Evolutionary conservation across 1,140 invertebrate genomes (phyloP).

Genomic region (Neelides sp.): DNA sequence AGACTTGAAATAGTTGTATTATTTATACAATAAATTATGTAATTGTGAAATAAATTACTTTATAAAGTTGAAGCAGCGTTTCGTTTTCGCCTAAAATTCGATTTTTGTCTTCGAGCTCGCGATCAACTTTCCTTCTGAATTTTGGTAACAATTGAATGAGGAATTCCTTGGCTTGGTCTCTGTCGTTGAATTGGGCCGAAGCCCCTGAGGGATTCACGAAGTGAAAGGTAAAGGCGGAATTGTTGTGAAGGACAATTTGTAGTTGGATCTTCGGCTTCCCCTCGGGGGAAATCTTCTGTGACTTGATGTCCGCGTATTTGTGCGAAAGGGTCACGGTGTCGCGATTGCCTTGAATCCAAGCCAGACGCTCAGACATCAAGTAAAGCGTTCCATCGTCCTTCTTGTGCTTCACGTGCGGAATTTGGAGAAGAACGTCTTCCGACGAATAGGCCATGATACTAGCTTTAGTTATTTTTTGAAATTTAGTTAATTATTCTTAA

Average conservation of each 20-base stretch:
- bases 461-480: too few relatives aligned
- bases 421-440: constrained; percentile 86
- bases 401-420: constrained; percentile 83
- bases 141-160: constrained; percentile 84
- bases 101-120: constrained; percentile 82
- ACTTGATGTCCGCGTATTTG: constrained; percentile 90
- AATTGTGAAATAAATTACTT: constrained; percentile 27
- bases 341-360: constrained; percentile 72
- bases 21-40: not conserved
- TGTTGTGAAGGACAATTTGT: constrained; percentile 92
- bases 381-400: constrained; percentile 92
- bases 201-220: constrained; percentile 79
- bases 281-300: constrained; percentile 96
- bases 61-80: constrained; percentile 43
- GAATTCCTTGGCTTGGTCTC: constrained; percentile 86
- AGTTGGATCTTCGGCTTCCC: constrained; percentile 96
- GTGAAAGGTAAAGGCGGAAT: constrained; percentile 90
- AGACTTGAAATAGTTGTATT: too few relatives aligned
- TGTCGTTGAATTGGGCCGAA: constrained; percentile 69
- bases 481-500: too few relatives aligned
- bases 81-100: constrained; percentile 40
- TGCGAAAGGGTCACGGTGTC: constrained; percentile 84
- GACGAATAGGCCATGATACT: too few relatives aligned
- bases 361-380: constrained; percentile 85
- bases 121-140: constrained; percentile 86